Evolutionary conservation across 2,888 invertebrate genomes (phyloP).

Genomic region (Fragum sueziense): DNA sequence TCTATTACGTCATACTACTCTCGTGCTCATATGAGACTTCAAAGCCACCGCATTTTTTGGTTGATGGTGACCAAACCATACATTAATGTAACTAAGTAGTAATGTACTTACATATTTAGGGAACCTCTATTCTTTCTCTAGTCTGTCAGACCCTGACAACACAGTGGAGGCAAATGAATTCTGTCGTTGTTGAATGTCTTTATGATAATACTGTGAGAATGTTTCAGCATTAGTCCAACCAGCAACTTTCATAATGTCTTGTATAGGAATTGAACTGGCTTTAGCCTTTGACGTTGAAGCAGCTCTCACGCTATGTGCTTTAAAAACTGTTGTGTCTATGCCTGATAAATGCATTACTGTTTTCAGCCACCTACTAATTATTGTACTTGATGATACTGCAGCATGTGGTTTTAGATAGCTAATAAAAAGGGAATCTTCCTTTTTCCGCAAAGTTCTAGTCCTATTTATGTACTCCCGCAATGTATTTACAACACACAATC

Average conservation of each 20-base stretch:
- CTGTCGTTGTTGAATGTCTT: neutral
- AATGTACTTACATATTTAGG: neutral
- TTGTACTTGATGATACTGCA: too few species aligned
- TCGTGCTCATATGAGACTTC: slow-evolving; percentile 36
- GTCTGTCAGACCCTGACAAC: neutral
- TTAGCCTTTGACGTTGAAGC: slow-evolving; percentile 14
- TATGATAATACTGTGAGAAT: slow-evolving; percentile 9
- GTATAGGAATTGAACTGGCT: neutral
- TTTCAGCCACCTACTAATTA: neutral
- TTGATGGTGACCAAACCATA: neutral
- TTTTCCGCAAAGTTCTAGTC: slow-evolving; percentile 30
- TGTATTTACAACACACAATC: slow-evolving; percentile 46
- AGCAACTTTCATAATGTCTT: slow-evolving; percentile 16
- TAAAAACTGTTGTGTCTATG: slow-evolving; percentile 5
- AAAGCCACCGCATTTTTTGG: slow-evolving; percentile 12
- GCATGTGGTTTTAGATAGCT: too few species aligned
- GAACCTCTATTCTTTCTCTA: neutral
- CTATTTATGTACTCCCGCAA: slow-evolving; percentile 45
- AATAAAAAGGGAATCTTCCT: too few species aligned
- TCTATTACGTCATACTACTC: slow-evolving; percentile 49
- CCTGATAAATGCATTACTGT: slow-evolving; percentile 2
- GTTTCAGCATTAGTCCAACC: slow-evolving; percentile 10
- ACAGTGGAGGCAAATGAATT: neutral
- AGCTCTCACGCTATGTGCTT: neutral
- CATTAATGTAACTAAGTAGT: neutral